Evolutionary conservation across 2,113 vertebrate genomes (phyloP), one percentile per base, ranked within the genome.

Genomic region (Herpetotheres cachinnans): DNA sequence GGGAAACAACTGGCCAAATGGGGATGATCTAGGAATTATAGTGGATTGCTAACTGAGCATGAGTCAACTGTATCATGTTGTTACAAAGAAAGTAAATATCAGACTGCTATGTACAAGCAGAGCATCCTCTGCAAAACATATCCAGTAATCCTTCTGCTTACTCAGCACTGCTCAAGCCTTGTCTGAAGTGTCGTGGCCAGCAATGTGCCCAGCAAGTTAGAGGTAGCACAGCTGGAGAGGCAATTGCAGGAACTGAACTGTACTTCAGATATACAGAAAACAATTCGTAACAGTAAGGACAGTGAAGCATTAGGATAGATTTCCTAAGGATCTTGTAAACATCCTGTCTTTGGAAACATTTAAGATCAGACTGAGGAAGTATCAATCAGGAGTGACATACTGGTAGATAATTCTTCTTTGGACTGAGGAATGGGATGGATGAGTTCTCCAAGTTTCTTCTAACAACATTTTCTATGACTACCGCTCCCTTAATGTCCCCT

Each of bases 51-150:
- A 85, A 84, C 61, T 87, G 90, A 96, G 44, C 44, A 69, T 52
- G 62, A 96, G 95, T 93, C 92, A 95, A 93, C 90, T 91, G 56
- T 96, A 78, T 96, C 70, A 59, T 85, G 84, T 93, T 91, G 52
- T 79, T 93, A 82, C 87, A 96, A 89, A 94, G 82, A 96, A 93
- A 96, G 87, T 36, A 97, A 95, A 96, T 96, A 93, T 90, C 95
- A 96, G 36, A 46, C 34, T 85, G 44, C 21, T 12, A 2, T n/a
- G 66, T 56, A 76, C 13, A 55, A 67, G 65, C 36, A 91, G 36
- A 85, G 8, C 16, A 76, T 36, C 13, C n/a, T 79, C 44, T 86
- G 65, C 30, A 65, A 70, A 96, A 65, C 40, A 58, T 14, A 69
- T 47, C 52, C 87, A 25, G 46, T 85, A 96, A 96, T 96, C 95